Conservation (phyloP, 2,797 vertebrate genomes). For the Odontamblyopus lacepedii region DNA sequence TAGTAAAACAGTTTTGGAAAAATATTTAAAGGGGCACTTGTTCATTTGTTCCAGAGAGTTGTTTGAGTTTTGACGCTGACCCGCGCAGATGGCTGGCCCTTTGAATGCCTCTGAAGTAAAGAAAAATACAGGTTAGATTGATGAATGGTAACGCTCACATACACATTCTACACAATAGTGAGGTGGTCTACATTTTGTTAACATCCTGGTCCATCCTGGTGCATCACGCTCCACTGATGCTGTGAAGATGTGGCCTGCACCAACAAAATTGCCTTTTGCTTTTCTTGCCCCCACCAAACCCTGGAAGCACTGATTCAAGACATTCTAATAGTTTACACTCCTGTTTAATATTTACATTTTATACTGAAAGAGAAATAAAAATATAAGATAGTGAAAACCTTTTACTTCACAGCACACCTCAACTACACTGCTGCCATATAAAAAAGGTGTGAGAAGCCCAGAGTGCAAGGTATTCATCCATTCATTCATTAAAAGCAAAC, state of each 20-base stretch:
- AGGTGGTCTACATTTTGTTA: constrained; percentile 43
- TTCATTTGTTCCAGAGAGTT: constrained; percentile 39
- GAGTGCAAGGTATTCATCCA: no score
- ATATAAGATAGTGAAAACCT: no score
- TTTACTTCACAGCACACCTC: no score
- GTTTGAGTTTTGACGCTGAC: constrained; percentile 54
- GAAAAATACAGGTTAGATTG: constrained; percentile 36
- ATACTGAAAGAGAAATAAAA: no score
- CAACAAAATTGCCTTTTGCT: constrained; percentile 2
- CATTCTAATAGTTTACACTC: no score
- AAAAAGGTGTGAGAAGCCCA: no score
- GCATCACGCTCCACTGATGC: constrained; percentile 51
- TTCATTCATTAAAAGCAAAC: no score
- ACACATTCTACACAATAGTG: constrained; percentile 11
- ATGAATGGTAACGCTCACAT: constrained; percentile 30
- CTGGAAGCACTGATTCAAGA: background rate
- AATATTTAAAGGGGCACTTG: constrained; percentile 53
- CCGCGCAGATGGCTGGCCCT: constrained; percentile 41
- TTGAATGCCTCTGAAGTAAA: constrained; percentile 58
- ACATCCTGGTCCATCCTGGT: constrained; percentile 42
- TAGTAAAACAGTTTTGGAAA: constrained; percentile 36
- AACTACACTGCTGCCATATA: no score
- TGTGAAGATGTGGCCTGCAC: constrained; percentile 50
- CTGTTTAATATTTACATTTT: no score
- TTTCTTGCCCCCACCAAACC: background rate